A percentile compares a stretch with the other conserved stretches of the same genome.
These are phyloP conservation scores for Todus mexicanus DNA, from an alignment of 2,797 vertebrate genomes.

Conservation along the genomic window DNA sequence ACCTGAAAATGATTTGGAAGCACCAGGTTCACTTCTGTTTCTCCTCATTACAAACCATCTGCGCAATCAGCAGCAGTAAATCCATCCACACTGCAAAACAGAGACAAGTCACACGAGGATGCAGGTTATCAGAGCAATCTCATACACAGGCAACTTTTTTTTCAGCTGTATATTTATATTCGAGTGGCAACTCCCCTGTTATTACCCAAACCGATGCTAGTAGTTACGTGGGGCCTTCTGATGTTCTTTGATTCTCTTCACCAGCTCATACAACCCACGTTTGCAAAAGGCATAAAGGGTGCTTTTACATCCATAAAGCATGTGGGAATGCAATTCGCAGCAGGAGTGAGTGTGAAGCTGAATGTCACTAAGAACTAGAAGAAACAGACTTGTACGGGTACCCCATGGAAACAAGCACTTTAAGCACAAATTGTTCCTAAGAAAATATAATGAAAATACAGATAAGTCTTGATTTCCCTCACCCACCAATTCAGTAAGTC, in stretches of 20 bases:
- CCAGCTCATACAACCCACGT: fast-evolving
- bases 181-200: neutral
- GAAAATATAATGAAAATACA: neutral
- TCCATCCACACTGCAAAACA: fast-evolving
- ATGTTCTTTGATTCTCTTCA: neutral
- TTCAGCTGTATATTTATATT: neutral
- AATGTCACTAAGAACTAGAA: neutral
- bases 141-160: fast-evolving
- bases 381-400: neutral
- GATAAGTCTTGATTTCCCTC: neutral
- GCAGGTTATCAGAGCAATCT: neutral
- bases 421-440: neutral
- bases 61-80: fast-evolving
- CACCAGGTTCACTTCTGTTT: neutral
- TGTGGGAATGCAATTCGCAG: neutral
- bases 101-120: fast-evolving
- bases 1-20: neutral
- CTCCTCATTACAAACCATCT: neutral
- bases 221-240: neutral
- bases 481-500: neutral
- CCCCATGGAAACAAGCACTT: neutral
- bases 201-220: neutral
- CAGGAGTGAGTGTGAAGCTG: neutral
- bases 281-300: neutral
- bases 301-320: fast-evolving